phyloP scores from a whole-genome alignment of 1,140 invertebrate genomes.

The Drosophila hydei region DNA sequence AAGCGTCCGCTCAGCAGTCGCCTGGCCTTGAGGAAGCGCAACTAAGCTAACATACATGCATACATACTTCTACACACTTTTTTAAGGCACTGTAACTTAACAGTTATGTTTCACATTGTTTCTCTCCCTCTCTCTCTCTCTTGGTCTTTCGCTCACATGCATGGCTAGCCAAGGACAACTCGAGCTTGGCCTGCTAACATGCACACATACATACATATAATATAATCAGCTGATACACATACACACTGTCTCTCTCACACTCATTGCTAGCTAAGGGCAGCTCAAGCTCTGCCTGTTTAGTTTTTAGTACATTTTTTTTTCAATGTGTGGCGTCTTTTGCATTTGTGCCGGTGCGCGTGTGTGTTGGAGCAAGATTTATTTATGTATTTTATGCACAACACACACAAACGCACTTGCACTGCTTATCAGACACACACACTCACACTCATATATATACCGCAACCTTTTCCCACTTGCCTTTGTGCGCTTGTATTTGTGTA shows the following conservation, averaged over 20 bases:
- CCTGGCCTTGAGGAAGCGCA: slow-evolving; percentile 77
- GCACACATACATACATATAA: too few species aligned
- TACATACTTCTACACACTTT: not conserved
- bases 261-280: slow-evolving; percentile 76
- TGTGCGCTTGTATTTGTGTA: slow-evolving; percentile 19
- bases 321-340: slow-evolving; percentile 18
- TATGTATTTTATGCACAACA: slow-evolving; percentile 14
- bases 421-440: slow-evolving; percentile 13
- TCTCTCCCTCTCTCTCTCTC: not conserved
- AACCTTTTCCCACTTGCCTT: not conserved
- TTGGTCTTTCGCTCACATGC: not conserved
- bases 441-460: slow-evolving; percentile 5
- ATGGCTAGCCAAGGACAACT: not conserved
- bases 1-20: slow-evolving; percentile 70
- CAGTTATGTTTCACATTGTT: slow-evolving; percentile 1
- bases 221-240: too few species aligned
- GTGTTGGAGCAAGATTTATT: not conserved
- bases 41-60: slow-evolving; percentile 41
- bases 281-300: slow-evolving; percentile 66
- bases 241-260: slow-evolving; percentile 18
- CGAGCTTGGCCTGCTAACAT: slow-evolving; percentile 11
- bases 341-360: not conserved
- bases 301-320: slow-evolving; percentile 74
- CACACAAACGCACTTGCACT: slow-evolving; percentile 12
- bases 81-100: slow-evolving; percentile 2